A percentile compares a stretch with the other conserved stretches of the same genome.
Evolutionary conservation across 1,140 invertebrate species (phyloP).

Genomic region (Andrena cerasifolii): DNA sequence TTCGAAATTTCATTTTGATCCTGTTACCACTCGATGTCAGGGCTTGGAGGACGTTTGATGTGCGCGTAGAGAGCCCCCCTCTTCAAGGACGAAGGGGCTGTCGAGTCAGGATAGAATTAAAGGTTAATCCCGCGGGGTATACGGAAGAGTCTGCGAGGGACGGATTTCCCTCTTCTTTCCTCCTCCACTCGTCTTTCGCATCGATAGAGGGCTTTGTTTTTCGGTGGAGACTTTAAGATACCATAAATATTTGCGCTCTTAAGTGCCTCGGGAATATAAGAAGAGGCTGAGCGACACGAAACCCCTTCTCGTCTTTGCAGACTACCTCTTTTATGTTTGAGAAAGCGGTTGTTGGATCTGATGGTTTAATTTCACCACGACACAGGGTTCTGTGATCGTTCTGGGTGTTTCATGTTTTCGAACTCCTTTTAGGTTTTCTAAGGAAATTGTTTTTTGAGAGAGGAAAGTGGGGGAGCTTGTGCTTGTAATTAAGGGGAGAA

Average conservation of each 20-base stretch:
- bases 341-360: neutral
- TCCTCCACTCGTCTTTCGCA: conserved; percentile 52
- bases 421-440: too few relatives aligned
- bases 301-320: neutral
- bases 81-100: conserved; percentile 60
- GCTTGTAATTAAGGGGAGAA: too few relatives aligned
- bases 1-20: conserved; percentile 65
- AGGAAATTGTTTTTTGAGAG: too few relatives aligned
- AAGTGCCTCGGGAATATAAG: conserved; percentile 73
- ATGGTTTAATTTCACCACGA: neutral
- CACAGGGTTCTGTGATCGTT: neutral
- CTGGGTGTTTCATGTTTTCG: too few relatives aligned
- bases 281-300: conserved; percentile 42
- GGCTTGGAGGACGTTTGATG: conserved; percentile 45
- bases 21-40: conserved; percentile 45
- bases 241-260: conserved; percentile 80
- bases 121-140: conserved; percentile 80
- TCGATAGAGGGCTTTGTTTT: conserved; percentile 74
- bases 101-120: conserved; percentile 80
- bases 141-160: conserved; percentile 57
- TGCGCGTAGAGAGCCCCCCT: conserved; percentile 36
- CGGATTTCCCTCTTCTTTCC: conserved; percentile 31
- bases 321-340: neutral
- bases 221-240: conserved; percentile 68
- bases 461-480: too few relatives aligned